Base-by-base conservation (phyloP, 2,113 vertebrate genomes). In the Taurulus bubalis region DNA sequence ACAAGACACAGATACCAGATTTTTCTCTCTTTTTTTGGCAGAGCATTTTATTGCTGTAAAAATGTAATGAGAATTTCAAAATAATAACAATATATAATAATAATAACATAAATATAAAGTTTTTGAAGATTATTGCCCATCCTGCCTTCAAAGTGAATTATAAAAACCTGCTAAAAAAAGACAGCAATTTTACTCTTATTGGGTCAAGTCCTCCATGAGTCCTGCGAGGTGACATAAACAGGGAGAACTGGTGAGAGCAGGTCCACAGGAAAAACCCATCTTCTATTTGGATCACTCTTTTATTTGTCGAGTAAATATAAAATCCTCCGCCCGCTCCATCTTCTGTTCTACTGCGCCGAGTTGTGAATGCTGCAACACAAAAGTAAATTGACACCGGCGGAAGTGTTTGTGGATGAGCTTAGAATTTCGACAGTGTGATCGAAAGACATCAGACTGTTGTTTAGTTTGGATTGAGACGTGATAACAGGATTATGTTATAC, bases 321-420 rank as follows among this genome's bases (percentile, higher is more conserved):
- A 1, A 45, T 18, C 72, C 34, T 30, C 73, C 47, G 16, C 4
- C 47, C 68, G 78, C 60, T 66, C 22, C 55, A 47, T 56, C 45
- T 1, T 49, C 65, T 30, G 1, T 20, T 69, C 22, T 12, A 1
- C 20, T 62, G 30, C 62, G 22, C 22, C 63, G 56, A 63, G 47
- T 24, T 55, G 22, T 26, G 11, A 58, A 64, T 42, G 73, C 38
- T 36, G 58, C 2, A 65, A 65, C 64, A 59, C 68, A 68, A 53
- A 69, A 28, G 68, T 68, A n/a, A 77, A 80, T n/a, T 53, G 66
- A 67, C 76, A 65, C 5, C 3, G 42, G 67, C 56, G n/a, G 81
- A 69, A 59, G 65, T 73, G 77, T 75, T 74, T 85, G 66, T 18
- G 34, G n/a, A 49, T 71, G 65, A 55, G 64, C 49, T 77, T 9